phyloP scores from a whole-genome alignment of 1,140 invertebrate species.

The Formica exsecta region DNA sequence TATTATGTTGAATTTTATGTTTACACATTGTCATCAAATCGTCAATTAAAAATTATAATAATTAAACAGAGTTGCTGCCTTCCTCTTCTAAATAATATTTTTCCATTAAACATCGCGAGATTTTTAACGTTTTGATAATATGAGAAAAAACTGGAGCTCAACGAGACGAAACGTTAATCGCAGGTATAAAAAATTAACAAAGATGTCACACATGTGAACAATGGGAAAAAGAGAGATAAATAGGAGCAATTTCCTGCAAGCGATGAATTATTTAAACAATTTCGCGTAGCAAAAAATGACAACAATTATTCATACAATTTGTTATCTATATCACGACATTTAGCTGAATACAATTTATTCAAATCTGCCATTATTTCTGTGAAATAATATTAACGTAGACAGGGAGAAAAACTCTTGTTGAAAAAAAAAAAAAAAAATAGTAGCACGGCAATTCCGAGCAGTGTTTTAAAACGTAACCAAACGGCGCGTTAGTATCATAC shows the following conservation, averaged over 20 bases:
- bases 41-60: neutral
- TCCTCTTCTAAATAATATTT: neutral
- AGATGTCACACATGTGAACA: neutral
- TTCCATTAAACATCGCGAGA: neutral
- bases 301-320: slow-evolving; percentile 38
- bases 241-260: neutral
- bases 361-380: slow-evolving; percentile 11
- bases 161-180: slow-evolving; percentile 3
- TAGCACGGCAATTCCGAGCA: neutral
- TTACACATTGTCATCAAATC: neutral
- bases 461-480: slow-evolving; percentile 18
- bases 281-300: neutral
- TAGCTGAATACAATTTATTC: slow-evolving; percentile 55
- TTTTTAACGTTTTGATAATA: neutral
- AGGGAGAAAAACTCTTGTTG: neutral
- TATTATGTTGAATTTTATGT: neutral
- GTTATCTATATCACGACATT: slow-evolving; percentile 34
- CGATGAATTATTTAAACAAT: slow-evolving; percentile 54
- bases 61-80: too few relatives aligned
- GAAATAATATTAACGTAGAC: slow-evolving; percentile 17
- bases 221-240: neutral
- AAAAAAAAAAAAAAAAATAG: slow-evolving; percentile 21
- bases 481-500: neutral
- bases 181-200: slow-evolving; percentile 48
- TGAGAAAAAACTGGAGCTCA: neutral